Evolutionary conservation across 2,113 vertebrate species (phyloP), one percentile per base, ranked within the genome.

Genomic region (Pachycephala philippinensis): DNA sequence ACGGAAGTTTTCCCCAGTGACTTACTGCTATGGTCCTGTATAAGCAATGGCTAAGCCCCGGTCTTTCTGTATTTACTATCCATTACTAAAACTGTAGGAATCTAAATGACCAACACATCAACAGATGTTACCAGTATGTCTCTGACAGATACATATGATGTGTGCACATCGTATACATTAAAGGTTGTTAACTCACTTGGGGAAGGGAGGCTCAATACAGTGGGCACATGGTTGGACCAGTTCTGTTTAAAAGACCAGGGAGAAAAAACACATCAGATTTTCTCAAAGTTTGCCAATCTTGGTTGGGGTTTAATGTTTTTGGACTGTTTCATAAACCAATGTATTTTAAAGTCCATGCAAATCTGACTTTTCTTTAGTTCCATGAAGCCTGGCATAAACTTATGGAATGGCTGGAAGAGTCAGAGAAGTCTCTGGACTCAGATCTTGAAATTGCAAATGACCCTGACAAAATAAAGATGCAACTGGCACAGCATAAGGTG

Each of bases 371-470:
- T 40, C 56, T 59, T 80, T 97, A 99, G 99, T 99, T 99, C 96
- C 98, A 99, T 61, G 99, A 99, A 97, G 98, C 98, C 52, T 99
- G 99, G 99, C 98, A 98, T 96, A 99, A 99, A 97, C 98, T 99
- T 85, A 99, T 99, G 98, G 99, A 99, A 74, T 99, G 99, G 99
- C 95, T 99, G 28, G 99, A 99, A 50, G 99, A 99, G 82, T 99
- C 99, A 5, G 99, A 99, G 96, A 99, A 98, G 69, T 96, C 98
- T 80, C 96, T 99, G 98, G 99, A 99, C 97, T 98, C 99, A 1
- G 99, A 99, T 82, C 98, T 99, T 97, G 99, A 99, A 98, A 99
- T 99, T 50, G 99, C 99, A 90, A 99, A 99, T 59, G 99, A 99
- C 88, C 99, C 99, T 37, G 99, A 99, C 96, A 99, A 99, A 98